Evolutionary conservation across 1,140 invertebrate genomes (phyloP), one percentile per base, ranked within the genome.

Genomic region (Apis laboriosa): DNA sequence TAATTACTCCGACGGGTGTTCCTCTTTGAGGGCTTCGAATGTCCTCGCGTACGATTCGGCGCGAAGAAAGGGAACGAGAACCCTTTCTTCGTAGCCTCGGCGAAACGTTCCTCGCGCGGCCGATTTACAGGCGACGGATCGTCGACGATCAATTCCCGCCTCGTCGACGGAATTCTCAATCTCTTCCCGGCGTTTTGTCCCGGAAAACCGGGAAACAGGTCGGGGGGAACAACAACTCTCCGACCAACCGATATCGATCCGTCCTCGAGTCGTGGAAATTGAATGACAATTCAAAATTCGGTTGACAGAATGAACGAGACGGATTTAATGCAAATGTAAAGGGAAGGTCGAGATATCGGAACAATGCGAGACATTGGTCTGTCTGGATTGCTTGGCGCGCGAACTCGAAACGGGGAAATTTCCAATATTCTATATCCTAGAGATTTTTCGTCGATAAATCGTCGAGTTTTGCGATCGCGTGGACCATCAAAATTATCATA

Each of bases 21-120:
- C 72, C 71, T 56, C 80, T 77, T 81, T 77, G 73, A 77, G 63
- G 73, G 80, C 55, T 56, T 55, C 17, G 9, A 81, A 81, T 68
- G 79, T 81, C 53, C 61, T 81, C 72, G 9, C 61, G 70, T 66
- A n/a, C 72, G 68, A 75, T 51, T 80, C 70, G 8, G 5, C 3
- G 19, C 9, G 0, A 3, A 53, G 24, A 2, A 9, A 11, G 21
- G 28, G 66, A 53, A 70, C 56, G 60, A 60, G n/a, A 67, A 21
- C 43, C 34, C 34, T 43, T 43, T 43, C 21, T 11, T 34, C 21
- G 0, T 19, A 19, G 12, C 2, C 13, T 34, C 61, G 3, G 13
- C 53, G 63, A 12, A 8, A 4, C 51, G 12, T 51, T 51, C 9
- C 67, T 15, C 24, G 15, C 17, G 21, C 8, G 73, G 21, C 11